Base-by-base conservation (phyloP, 2,888 invertebrate species). In the Brassicogethes aeneus region DNA sequence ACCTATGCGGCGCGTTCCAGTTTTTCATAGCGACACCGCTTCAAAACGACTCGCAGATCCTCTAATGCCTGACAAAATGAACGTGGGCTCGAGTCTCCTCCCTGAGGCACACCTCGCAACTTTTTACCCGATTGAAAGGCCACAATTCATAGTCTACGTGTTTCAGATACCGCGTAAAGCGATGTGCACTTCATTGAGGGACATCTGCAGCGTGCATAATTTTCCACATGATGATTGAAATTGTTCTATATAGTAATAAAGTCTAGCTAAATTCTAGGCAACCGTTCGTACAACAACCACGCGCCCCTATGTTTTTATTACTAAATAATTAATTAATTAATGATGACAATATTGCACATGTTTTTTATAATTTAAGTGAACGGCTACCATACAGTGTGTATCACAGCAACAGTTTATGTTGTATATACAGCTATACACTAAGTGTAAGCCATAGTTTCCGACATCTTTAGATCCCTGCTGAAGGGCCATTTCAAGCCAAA, bases 321-420 rank as follows among this genome's bases (percentile, higher is more conserved):
- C 5, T 7, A 7, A 23, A 23, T 23, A 23, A 23, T 23, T 5
- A 23, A 10, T 7, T 10, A 10, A 7, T 10, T 5, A 23, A 23
- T 23, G 23, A 23, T 23, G n/a, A n/a, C n/a, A 23, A 23, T 23
- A 23, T 23, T 23, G 23, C 23, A 23, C 23, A 23, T 23, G 23
- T 5, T 23, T 23, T 23, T 23, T 23, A 23, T 23, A 23, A 23
- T 23, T 23, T 23, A 7, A 23, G 10, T 23, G 23, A 23, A 23
- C 23, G 23, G 23, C 23, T 23, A 23, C 23, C 23, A 10, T 10
- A 23, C 45, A 49, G 49, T 48, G 51, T 54, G 53, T 53, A 66
- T 66, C 65, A 65, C 66, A 66, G 66, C 64, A 66, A 64, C 61
- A 65, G 62, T 66, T 23, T 23, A 23, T 23, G 23, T 23, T 23